Evolutionary conservation across 2,113 vertebrate species (phyloP).

Genomic region (Amia ocellicauda): DNA sequence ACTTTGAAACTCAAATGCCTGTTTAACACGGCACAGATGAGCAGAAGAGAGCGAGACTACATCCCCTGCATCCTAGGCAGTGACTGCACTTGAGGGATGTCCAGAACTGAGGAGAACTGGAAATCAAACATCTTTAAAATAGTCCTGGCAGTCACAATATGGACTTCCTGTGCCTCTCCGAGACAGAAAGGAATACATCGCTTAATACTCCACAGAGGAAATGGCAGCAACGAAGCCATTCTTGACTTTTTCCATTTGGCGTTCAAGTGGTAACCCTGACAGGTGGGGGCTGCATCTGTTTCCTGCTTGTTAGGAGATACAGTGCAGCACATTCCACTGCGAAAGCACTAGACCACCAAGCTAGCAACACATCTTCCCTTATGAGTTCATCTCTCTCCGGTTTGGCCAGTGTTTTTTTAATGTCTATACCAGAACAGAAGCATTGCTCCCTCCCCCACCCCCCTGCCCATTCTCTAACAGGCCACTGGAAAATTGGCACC

Average conservation of each 20-base stretch:
- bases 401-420: slow-evolving; percentile 25
- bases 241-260: slow-evolving; percentile 11
- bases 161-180: slow-evolving; percentile 27
- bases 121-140: not conserved
- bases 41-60: slow-evolving; percentile 21
- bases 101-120: slow-evolving; percentile 9
- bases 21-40: not conserved
- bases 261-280: slow-evolving; percentile 22
- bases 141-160: slow-evolving; percentile 28
- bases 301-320: slow-evolving; percentile 47
- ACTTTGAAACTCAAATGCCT: not conserved
- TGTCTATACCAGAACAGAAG: slow-evolving; percentile 31
- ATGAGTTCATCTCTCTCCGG: slow-evolving; percentile 20
- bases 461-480: slow-evolving; percentile 15
- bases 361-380: slow-evolving; percentile 32
- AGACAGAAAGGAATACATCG: slow-evolving; percentile 16
- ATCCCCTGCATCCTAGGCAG: slow-evolving; percentile 33
- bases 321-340: slow-evolving; percentile 20
- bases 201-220: slow-evolving; percentile 18
- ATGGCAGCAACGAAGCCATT: not conserved
- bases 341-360: slow-evolving; percentile 19
- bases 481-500: slow-evolving; percentile 26
- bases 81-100: slow-evolving; percentile 18
- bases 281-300: slow-evolving; percentile 61
- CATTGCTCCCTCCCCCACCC: slow-evolving; percentile 18